phyloP scores from a whole-genome alignment of 2,888 invertebrate species.

The Scaptomyza tumidula region DNA sequence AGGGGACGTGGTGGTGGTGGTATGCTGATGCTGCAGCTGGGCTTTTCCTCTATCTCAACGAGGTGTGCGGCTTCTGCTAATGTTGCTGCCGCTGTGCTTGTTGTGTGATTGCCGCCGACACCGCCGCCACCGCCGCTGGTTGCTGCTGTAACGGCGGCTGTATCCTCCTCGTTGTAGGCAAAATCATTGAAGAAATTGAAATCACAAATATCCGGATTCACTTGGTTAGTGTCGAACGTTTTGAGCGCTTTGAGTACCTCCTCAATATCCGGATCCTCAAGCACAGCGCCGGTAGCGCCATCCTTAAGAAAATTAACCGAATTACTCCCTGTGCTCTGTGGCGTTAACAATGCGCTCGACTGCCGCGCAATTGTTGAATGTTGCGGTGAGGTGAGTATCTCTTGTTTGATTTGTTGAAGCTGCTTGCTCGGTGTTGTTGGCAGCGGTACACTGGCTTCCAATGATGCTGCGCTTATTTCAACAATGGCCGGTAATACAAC shows the following conservation, averaged over 20 bases:
- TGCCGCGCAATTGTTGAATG: constrained; percentile 32
- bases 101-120: background rate
- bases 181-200: constrained; percentile 82
- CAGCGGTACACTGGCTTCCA: constrained; percentile 30
- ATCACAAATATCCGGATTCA: constrained; percentile 81
- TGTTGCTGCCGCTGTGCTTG: constrained; percentile 7
- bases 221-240: constrained; percentile 86
- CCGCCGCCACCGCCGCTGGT: constrained; percentile 2
- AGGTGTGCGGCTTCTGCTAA: constrained; percentile 9
- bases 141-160: constrained; percentile 17
- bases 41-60: constrained; percentile 32
- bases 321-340: constrained; percentile 71
- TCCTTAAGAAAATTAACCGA: constrained; percentile 81
- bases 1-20: constrained; percentile 35
- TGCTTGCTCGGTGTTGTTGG: constrained; percentile 26
- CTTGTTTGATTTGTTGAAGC: constrained; percentile 34
- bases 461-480: constrained; percentile 24
- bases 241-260: constrained; percentile 92
- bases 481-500: constrained; percentile 56
- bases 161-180: constrained; percentile 59
- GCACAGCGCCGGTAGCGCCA: constrained; percentile 85
- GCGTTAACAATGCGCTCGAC: constrained; percentile 67
- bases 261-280: constrained; percentile 89
- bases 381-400: constrained; percentile 50
- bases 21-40: constrained; percentile 11